phyloP scores from a whole-genome alignment of 2,797 vertebrate species.

The Xenentodon cancila region DNA sequence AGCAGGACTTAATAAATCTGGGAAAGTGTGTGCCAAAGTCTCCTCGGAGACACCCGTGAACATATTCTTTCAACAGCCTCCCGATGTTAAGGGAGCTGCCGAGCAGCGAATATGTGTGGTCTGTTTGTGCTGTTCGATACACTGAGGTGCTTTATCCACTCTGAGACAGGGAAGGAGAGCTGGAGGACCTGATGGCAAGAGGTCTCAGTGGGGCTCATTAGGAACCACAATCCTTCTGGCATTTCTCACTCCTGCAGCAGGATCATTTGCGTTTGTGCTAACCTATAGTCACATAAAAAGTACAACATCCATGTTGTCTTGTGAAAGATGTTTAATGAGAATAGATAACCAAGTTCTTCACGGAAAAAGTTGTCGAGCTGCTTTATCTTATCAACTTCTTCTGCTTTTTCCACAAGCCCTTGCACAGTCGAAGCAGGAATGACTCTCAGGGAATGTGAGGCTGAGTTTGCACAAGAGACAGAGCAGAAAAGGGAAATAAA shows the following conservation, averaged over 20 bases:
- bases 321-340: conserved; percentile 62
- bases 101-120: conserved; percentile 7
- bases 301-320: conserved; percentile 34
- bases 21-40: conserved; percentile 29
- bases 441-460: conserved; percentile 46
- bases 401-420: conserved; percentile 18
- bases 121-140: conserved; percentile 15
- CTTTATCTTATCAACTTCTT: conserved; percentile 21
- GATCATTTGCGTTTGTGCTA: conserved; percentile 53
- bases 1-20: conserved; percentile 50
- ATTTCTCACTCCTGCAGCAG: conserved; percentile 34
- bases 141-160: conserved; percentile 41
- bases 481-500: conserved; percentile 44
- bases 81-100: conserved; percentile 25
- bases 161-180: conserved; percentile 28
- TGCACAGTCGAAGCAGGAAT: conserved; percentile 16
- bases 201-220: conserved; percentile 74
- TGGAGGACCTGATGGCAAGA: conserved; percentile 24
- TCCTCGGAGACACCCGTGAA: conserved; percentile 53
- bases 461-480: conserved; percentile 38
- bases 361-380: conserved; percentile 15
- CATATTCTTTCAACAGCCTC: conserved; percentile 33
- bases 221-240: conserved; percentile 32
- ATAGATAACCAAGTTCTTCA: conserved; percentile 44
- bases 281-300: conserved; percentile 26